Evolutionary conservation across 1,140 invertebrate species (phyloP), one percentile per base, ranked within the genome.

Genomic region (Pseudomyrmex cubaensis): DNA sequence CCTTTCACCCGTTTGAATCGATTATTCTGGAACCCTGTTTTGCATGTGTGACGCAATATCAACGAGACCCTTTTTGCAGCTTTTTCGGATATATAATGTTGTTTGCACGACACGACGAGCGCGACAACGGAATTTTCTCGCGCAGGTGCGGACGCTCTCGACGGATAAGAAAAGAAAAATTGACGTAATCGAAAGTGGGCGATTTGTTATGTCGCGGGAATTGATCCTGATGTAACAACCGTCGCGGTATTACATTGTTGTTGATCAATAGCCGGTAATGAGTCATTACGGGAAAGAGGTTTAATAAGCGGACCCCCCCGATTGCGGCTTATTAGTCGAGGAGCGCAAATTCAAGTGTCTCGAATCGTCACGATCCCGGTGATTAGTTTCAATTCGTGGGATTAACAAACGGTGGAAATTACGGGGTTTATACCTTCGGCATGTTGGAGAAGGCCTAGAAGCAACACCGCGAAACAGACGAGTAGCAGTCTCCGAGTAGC

Each of bases 391-490:
- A 15, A 61, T 3, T 1, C 20, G 25, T 15, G 22, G 2, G 52
- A 73, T 35, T 46, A 62, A 62, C 4, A 50, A 70, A 44, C 12
- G 5, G 17, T 35, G 35, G n/a, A 57, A 57, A 66, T 85, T 56
- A 52, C 48, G 61, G 35, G 44, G 70, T 90, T 90, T 89, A 20
- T 20, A 94, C 94, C 93, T 92, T 94, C 93, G 77, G 90, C 89
- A 86, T 93, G 88, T 72, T 93, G 87, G 66, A 90, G 85, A 54
- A 91, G 82, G 80, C 90, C 91, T 66, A 92, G 52, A 48, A 94
- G 87, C 70, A 94, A 73, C 56, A 93, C 82, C 52, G 70, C 73
- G 78, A 92, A 87, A 82, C 93, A 93, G 66, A 89, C 62, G 77
- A 93, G 83, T 76, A 93, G 64, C 74, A 90, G 84, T 48, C 90